Conservation (phyloP, 2,113 vertebrate genomes). For the Lutjanus erythropterus region DNA sequence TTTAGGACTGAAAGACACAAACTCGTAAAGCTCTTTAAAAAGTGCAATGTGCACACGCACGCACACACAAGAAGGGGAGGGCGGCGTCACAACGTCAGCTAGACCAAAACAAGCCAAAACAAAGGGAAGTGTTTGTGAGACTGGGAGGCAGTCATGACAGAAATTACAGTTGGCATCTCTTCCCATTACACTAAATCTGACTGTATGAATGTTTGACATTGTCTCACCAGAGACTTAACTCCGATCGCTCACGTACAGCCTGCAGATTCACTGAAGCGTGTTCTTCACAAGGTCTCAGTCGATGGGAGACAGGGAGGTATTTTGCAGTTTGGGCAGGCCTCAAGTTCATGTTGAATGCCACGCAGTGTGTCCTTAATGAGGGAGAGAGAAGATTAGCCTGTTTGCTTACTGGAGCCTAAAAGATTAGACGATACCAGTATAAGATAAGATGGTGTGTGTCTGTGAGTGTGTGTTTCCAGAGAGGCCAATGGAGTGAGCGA, state of each 20-base stretch:
- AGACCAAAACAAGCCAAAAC: slow-evolving; percentile 45
- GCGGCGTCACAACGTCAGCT: slow-evolving; percentile 26
- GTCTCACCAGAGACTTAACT: slow-evolving; percentile 42
- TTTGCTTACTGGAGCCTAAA: slow-evolving; percentile 63
- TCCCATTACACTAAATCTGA: slow-evolving; percentile 44
- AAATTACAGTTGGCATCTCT: slow-evolving; percentile 44
- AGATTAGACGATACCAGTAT: slow-evolving; percentile 64
- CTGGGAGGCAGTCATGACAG: slow-evolving; percentile 29
- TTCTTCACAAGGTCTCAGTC: slow-evolving; percentile 46
- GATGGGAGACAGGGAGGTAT: slow-evolving; percentile 29
- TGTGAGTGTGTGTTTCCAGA: slow-evolving; percentile 48
- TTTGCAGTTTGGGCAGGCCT: slow-evolving; percentile 52
- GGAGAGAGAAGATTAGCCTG: slow-evolving; percentile 69
- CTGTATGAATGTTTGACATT: slow-evolving; percentile 72
- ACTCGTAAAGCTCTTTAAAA: slow-evolving; percentile 67
- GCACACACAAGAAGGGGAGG: slow-evolving; percentile 37
- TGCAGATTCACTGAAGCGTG: slow-evolving; percentile 44
- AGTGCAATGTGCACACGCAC: slow-evolving; percentile 25
- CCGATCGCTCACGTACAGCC: slow-evolving; percentile 32
- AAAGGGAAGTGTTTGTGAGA: slow-evolving; percentile 47
- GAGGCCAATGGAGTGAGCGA: slow-evolving; percentile 16
- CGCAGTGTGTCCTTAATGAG: slow-evolving; percentile 74
- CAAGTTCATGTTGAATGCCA: slow-evolving; percentile 67
- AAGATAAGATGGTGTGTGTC: slow-evolving; percentile 65
- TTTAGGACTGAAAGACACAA: slow-evolving; percentile 60